phyloP scores from a whole-genome alignment of 2,888 invertebrate species.

The Dicyrtomina minuta region DNA sequence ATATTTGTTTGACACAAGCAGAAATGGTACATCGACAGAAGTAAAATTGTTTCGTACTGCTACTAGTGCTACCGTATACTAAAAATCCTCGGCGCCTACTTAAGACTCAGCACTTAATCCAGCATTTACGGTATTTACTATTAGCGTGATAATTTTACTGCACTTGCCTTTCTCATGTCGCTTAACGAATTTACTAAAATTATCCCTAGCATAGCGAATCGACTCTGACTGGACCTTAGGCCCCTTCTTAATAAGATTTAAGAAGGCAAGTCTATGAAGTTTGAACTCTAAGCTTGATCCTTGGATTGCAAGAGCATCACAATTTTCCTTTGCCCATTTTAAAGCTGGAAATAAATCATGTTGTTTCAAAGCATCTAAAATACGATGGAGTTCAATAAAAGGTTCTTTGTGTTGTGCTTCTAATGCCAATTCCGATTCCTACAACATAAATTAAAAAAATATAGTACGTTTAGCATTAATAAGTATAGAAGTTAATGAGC shows the following conservation, averaged over 20 bases:
- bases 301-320: constrained; percentile 69
- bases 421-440: constrained; percentile 70
- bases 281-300: constrained; percentile 56
- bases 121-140: too few species aligned
- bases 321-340: constrained; percentile 79
- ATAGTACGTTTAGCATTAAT: not conserved
- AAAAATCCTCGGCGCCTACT: too few species aligned
- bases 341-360: constrained; percentile 81
- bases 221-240: constrained; percentile 75
- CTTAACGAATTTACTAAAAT: constrained; percentile 78
- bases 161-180: constrained; percentile 71
- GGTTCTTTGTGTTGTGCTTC: constrained; percentile 71
- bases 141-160: too few species aligned
- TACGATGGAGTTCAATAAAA: constrained; percentile 80
- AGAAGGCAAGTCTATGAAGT: constrained; percentile 76
- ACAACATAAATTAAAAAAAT: constrained; percentile 42
- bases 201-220: constrained; percentile 78
- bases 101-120: too few species aligned
- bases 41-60: too few species aligned
- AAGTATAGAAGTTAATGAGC: not conserved
- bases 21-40: too few species aligned
- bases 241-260: constrained; percentile 69
- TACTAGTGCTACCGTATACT: too few species aligned
- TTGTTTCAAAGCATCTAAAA: constrained; percentile 79
- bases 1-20: too few species aligned